Evolutionary conservation across 1,140 invertebrate genomes (phyloP), one percentile per base, ranked within the genome.

Genomic region (Aphidius ervi): DNA sequence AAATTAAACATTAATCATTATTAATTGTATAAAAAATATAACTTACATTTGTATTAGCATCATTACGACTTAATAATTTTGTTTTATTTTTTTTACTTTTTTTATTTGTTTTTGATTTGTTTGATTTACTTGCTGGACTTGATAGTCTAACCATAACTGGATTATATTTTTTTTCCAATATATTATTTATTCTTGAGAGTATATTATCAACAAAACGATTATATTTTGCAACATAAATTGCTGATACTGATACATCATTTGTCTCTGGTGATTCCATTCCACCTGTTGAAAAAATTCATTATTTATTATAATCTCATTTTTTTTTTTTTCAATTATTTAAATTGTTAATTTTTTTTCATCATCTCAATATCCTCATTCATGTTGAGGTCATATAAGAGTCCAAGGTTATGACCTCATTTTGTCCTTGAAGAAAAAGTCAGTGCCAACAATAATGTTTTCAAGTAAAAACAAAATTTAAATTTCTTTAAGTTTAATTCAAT

Each of bases 181-280:
- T 88, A 65, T 86, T 85, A 74, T 92, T 92, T 71, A 93, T 91
- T 62, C 88, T 84, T 39, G 83, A 85, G 48, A 92, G 81, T 64
- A 92, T 90, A 64, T 85, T 89, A 73, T 93, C 91, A 43, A 92
- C 87, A 71, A 91, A 92, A 65, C 85, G 84, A 76, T 93, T 93
- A 77, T 92, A 91, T 71, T 90, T 90, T 37, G 85, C 80, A 39
- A 90, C 87, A 74, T 90, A 89, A 40, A 88, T 83, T 1, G 87
- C 82, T 4, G 88, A 84, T 1, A 87, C 82, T 4, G 88, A 84
- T 20, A 88, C 78, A 59, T 78, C 66, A 47, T 64, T 82, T n/a
- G 70, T 68, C 23, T 72, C 70, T 0, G 23, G 23, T 1, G 66
- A 55, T 0, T 71, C 68, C 69, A 81, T 65, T 5, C 68, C 74